Evolutionary conservation across 2,888 invertebrate genomes (phyloP), one percentile per base, ranked within the genome.

Genomic region (Tetanocera ferruginea): DNA sequence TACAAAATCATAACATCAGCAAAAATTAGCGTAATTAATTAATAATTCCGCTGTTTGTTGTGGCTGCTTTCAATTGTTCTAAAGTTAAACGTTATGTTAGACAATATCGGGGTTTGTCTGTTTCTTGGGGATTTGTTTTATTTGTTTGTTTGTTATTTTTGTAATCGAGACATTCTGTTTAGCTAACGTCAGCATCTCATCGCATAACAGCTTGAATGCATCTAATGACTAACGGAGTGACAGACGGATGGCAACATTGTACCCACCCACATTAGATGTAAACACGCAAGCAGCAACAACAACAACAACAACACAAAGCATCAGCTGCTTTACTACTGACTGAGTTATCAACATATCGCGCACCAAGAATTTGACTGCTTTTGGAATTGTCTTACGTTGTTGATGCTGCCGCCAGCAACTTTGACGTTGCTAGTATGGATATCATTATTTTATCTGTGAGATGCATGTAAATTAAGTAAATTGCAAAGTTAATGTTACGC

Each of bases 401-500:
- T 19, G 14, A 8, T 17, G 43, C 19, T 43, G 52, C 70, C 5
- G n/a, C 19, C 9, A 52, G 70, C 17, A 19, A 17, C 43, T 14
- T 4, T 43, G 73, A 60, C 28, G 51, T 25, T 31, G 49, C 19
- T 52, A 19, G 5, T 25, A 34, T 60, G 62, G n/a, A 62, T 19
- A 37, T 9, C 34, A 17, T n/a, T 66, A 71, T 66, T 74, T 71
- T 76, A 62, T 76, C 75, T 77, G 78, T 75, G 76, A 67, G 73
- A 77, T 64, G 34, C 81, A 78, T 80, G 78, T 76, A 80, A 80
- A 78, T 79, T 79, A 55, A 69, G 71, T 78, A 80, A 80, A 79
- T 84, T 82, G 78, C 76, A 82, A 82, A 79, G 81, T 51, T 60
- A 23, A 5, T 78, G 60, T 78, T 81, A 78, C 73, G 66, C 82